Percentiles rank a stretch among this genome's conserved stretches.
phyloP scores from a whole-genome alignment of 2,888 invertebrate species.

The Diaperis boleti region DNA sequence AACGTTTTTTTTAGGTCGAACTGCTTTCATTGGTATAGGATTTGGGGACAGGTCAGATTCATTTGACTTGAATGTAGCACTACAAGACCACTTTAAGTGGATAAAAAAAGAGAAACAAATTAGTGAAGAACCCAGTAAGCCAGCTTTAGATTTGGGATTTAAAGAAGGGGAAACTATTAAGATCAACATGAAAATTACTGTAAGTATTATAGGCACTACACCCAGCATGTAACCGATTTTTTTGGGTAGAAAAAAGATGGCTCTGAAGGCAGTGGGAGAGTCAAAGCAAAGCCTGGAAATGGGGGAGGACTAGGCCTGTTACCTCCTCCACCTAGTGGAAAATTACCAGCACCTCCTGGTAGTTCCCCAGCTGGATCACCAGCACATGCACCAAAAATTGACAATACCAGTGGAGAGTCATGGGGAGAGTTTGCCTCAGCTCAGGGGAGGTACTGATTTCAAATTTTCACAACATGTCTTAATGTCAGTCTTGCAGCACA shows the following conservation, averaged over 20 bases:
- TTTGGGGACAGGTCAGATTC: conserved; percentile 98
- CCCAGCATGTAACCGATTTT: conserved; percentile 1
- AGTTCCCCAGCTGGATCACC: conserved; percentile 83
- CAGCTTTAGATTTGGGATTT: conserved; percentile 94
- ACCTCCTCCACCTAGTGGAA: conserved; percentile 87
- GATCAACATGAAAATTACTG: conserved; percentile 97
- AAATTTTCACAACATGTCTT: background rate
- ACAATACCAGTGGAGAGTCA: conserved; percentile 65
- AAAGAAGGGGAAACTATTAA: conserved; percentile 99
- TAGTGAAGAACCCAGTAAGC: conserved; percentile 83
- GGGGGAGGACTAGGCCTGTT: conserved; percentile 69
- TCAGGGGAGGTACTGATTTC: conserved; percentile 53
- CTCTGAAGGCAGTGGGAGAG: conserved; percentile 76
- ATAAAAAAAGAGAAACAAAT: conserved; percentile 85
- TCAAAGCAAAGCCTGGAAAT: conserved; percentile 70
- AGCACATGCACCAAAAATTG: conserved; percentile 68
- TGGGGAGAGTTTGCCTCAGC: conserved; percentile 88
- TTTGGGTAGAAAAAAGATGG: conserved; percentile 87
- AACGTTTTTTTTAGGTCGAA: conserved; percentile 70
- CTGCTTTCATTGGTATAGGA: conserved; percentile 96
- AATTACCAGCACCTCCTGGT: conserved; percentile 82
- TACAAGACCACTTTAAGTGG: conserved; percentile 99
- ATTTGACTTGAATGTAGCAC: conserved; percentile 97
- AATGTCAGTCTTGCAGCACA: conserved; percentile 50
- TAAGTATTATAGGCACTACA: conserved; percentile 66